Conservation (phyloP, 1,140 invertebrate species). For the Drosophila rhopaloa region DNA sequence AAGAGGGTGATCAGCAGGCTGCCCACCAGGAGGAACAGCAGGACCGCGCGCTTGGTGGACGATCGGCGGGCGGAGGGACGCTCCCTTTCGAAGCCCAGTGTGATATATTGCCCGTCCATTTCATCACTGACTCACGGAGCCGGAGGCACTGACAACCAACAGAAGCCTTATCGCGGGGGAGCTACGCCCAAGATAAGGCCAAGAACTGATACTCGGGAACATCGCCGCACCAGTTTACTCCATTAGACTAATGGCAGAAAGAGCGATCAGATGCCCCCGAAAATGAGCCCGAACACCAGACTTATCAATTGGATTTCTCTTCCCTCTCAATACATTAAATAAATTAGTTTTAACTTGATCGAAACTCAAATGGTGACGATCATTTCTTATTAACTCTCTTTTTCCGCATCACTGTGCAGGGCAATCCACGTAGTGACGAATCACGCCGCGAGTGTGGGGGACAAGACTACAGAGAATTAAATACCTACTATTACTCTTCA, state of each 20-base stretch:
- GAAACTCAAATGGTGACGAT: too few relatives aligned
- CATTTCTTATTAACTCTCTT: too few relatives aligned
- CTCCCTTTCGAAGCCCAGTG: slow-evolving; percentile 5
- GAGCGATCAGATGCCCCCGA: neutral
- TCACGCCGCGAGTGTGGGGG: too few relatives aligned
- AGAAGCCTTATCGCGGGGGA: slow-evolving; percentile 5
- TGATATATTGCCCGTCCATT: slow-evolving; percentile 46
- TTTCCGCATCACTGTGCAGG: too few relatives aligned
- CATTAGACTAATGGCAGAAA: slow-evolving; percentile 2
- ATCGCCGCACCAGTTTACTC: neutral
- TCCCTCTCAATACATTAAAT: too few relatives aligned
- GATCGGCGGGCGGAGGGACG: neutral
- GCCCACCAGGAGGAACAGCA: slow-evolving; percentile 18
- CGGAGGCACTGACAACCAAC: neutral
- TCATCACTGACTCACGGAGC: slow-evolving; percentile 15
- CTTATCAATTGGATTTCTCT: too few relatives aligned
- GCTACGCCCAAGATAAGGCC: slow-evolving; percentile 23
- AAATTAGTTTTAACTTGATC: too few relatives aligned
- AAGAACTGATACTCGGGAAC: slow-evolving; percentile 17
- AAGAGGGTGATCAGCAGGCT: slow-evolving; percentile 24
- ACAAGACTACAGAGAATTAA: too few relatives aligned
- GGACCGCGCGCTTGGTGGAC: slow-evolving; percentile 6
- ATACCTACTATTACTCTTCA: too few relatives aligned
- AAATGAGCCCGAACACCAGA: too few relatives aligned
- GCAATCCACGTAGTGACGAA: too few relatives aligned